Percentiles rank a stretch among this genome's conserved stretches.
phyloP scores from a whole-genome alignment of 2,888 invertebrate genomes.

The Lithophane ornitopus region DNA sequence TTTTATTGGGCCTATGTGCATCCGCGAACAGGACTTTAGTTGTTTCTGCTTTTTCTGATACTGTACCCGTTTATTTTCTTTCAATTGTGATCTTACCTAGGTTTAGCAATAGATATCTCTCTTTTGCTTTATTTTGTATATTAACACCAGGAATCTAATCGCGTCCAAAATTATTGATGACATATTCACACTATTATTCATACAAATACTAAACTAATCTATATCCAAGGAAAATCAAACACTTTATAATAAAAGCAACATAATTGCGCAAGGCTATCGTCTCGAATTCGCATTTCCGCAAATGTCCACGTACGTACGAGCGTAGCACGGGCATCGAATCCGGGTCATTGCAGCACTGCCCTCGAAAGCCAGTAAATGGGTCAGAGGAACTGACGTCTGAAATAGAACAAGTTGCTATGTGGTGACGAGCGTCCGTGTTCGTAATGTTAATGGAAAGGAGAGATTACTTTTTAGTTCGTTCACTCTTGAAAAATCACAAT shows the following conservation, averaged over 20 bases:
- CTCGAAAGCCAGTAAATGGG: constrained; percentile 78
- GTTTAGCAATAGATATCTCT: neutral
- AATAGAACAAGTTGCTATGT: constrained; percentile 75
- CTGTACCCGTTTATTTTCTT: neutral
- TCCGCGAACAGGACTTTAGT: neutral
- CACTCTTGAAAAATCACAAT: neutral
- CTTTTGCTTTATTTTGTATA: neutral
- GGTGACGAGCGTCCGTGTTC: constrained; percentile 30
- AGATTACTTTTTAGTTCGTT: constrained; percentile 2
- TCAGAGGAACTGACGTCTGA: constrained; percentile 70
- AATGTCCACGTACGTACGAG: constrained; percentile 57
- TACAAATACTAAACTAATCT: neutral
- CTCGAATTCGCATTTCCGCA: constrained; percentile 62
- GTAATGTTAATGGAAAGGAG: constrained; percentile 15
- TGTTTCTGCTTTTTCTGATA: neutral
- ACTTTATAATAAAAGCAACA: constrained; percentile 35
- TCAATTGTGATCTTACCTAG: neutral
- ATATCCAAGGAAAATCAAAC: constrained; percentile 31
- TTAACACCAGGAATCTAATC: neutral
- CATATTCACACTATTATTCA: neutral
- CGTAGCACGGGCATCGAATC: constrained; percentile 71
- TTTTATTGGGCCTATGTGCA: neutral
- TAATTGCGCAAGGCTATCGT: constrained; percentile 56
- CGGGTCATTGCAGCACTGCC: constrained; percentile 80
- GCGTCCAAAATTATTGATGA: neutral